These are phyloP conservation scores for Xyrauchen texanus DNA, from an alignment of 2,113 vertebrate genomes.

Conservation along the genomic window DNA sequence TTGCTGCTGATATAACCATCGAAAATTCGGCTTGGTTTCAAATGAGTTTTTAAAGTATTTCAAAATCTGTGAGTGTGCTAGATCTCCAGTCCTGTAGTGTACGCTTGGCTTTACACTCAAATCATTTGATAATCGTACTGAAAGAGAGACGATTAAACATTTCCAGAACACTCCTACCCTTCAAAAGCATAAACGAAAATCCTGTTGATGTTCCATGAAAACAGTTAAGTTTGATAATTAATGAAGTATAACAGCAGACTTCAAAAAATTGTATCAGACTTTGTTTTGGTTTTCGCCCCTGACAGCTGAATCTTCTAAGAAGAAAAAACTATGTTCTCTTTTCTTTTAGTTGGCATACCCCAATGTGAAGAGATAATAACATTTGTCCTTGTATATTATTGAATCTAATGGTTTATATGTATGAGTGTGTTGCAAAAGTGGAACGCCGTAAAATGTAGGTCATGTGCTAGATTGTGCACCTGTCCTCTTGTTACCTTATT, in stretches of 20 bases:
- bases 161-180: background rate
- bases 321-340: background rate
- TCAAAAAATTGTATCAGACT: constrained; percentile 9
- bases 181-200: background rate
- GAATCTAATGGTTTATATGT: too few relatives aligned
- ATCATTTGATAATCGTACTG: background rate
- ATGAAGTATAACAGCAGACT: constrained; percentile 5
- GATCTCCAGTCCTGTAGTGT: too few relatives aligned
- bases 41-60: too few relatives aligned
- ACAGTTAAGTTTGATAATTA: background rate
- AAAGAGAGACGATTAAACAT: background rate
- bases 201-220: background rate
- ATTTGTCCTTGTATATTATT: too few relatives aligned
- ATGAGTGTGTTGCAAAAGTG: background rate
- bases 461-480: constrained; percentile 3
- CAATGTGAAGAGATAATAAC: background rate
- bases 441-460: background rate
- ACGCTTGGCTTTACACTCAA: background rate
- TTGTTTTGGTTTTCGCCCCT: background rate
- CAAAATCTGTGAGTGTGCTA: too few relatives aligned
- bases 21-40: too few relatives aligned
- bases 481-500: constrained; percentile 13
- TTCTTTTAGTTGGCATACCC: background rate
- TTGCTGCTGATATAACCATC: too few relatives aligned
- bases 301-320: background rate